Evolutionary conservation across 2,888 invertebrate species (phyloP).

Genomic region (Chrysomela aeneicollis): DNA sequence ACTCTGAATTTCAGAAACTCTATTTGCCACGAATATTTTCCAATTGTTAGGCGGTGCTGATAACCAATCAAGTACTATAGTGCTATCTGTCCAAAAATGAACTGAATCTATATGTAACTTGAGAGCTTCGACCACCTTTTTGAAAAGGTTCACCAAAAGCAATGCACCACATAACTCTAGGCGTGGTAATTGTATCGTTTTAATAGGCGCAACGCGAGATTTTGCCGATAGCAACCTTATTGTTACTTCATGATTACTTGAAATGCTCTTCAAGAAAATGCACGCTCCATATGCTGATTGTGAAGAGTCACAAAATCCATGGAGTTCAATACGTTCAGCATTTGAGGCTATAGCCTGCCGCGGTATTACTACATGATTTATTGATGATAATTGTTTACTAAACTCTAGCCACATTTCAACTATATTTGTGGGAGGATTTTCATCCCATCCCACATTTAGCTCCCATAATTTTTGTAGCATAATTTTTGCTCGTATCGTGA

Average conservation of each 20-base stretch:
- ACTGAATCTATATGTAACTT: no score
- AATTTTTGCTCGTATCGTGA: slow-evolving; percentile 20
- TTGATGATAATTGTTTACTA: background rate
- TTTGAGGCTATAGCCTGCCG: slow-evolving; percentile 8
- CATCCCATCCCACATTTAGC: slow-evolving; percentile 21
- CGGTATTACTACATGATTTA: slow-evolving; percentile 17
- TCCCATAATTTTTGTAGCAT: slow-evolving; percentile 16
- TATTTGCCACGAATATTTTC: slow-evolving; percentile 12
- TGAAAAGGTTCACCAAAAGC: no score
- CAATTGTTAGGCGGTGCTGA: slow-evolving; percentile 4
- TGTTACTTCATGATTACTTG: background rate
- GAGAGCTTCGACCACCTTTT: no score
- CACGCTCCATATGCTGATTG: slow-evolving; percentile 26
- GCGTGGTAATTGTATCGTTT: slow-evolving; percentile 12
- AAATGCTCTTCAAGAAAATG: slow-evolving; percentile 8
- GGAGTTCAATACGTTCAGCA: slow-evolving; percentile 3
- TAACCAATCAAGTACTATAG: slow-evolving; percentile 9
- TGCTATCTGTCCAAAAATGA: slow-evolving; percentile 10
- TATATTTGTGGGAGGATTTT: background rate
- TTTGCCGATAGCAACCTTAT: background rate
- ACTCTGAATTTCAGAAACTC: no score
- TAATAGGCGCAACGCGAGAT: slow-evolving; percentile 9
- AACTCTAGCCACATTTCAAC: slow-evolving; percentile 6
- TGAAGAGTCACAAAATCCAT: slow-evolving; percentile 29
- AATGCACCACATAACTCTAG: no score